A percentile compares a stretch with the other conserved stretches of the same genome.
These are phyloP conservation scores for Epirrita christyi DNA, from an alignment of 2,888 invertebrate genomes.

Conservation along the genomic window DNA sequence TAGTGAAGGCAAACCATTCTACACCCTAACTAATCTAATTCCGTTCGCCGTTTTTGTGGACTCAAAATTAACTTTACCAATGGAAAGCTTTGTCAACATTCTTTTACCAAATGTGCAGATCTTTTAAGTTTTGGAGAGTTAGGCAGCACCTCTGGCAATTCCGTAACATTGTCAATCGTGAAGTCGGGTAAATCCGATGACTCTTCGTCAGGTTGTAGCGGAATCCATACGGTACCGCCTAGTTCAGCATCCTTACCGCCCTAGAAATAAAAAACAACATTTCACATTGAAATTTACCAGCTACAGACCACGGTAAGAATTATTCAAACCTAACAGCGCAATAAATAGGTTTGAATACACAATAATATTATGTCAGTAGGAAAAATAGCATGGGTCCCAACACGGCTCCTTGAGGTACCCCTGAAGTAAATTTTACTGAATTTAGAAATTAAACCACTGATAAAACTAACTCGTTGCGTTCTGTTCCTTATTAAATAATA, in stretches of 20 bases:
- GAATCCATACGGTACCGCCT: constrained; percentile 93
- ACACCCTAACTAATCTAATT: not conserved
- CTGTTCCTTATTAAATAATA: no score
- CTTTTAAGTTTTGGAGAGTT: constrained; percentile 77
- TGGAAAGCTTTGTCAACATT: constrained; percentile 31
- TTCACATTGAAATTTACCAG: not conserved
- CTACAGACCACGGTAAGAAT: not conserved
- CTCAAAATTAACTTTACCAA: constrained; percentile 5
- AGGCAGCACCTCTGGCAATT: constrained; percentile 86
- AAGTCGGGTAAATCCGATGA: constrained; percentile 86
- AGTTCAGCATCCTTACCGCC: constrained; percentile 91
- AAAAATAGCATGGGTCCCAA: not conserved
- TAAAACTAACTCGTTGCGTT: no score
- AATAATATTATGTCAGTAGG: no score
- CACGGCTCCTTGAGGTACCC: not conserved
- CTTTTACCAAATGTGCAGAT: constrained; percentile 40
- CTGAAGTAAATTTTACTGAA: not conserved
- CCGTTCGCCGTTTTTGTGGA: constrained; percentile 5
- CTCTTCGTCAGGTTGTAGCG: constrained; percentile 82
- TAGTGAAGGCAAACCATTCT: constrained; percentile 1
- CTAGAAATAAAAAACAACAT: constrained; percentile 51
- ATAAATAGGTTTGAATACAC: no score
- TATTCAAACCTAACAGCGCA: not conserved
- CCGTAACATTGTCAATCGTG: constrained; percentile 87
- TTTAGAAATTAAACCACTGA: no score